Conservation (phyloP, 2,797 vertebrate genomes). For the Phoxinus dragarum region DNA sequence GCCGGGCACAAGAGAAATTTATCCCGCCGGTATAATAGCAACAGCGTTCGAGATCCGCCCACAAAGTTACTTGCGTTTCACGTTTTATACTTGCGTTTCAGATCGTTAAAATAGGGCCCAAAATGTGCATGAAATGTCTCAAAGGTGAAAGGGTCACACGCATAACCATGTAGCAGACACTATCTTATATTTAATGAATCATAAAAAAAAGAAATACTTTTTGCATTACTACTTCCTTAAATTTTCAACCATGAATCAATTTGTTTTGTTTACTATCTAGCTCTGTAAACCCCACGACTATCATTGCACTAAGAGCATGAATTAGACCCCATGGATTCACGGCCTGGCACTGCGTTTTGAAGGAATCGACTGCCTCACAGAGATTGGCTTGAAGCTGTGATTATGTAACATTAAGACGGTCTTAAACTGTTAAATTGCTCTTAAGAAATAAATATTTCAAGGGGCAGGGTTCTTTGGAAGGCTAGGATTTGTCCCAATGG, state of each 20-base stretch:
- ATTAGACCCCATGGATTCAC: conserved; percentile 16
- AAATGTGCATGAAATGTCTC: neutral
- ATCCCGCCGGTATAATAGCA: too few relatives aligned
- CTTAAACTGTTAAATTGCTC: conserved; percentile 60
- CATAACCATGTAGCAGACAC: neutral
- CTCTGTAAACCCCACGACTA: neutral
- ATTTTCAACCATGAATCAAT: neutral
- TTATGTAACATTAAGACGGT: conserved; percentile 50
- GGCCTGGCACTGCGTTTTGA: conserved; percentile 21
- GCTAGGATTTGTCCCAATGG: conserved; percentile 55
- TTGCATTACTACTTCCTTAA: neutral
- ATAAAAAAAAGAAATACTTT: neutral
- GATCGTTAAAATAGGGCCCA: too few relatives aligned
- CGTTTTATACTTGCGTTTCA: too few relatives aligned
- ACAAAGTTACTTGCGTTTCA: too few relatives aligned
- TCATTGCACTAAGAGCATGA: conserved; percentile 32
- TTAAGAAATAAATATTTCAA: conserved; percentile 59
- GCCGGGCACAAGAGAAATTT: too few relatives aligned
- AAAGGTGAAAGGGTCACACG: neutral
- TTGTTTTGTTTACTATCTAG: neutral
- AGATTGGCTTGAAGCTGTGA: conserved; percentile 14
- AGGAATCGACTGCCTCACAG: conserved; percentile 21
- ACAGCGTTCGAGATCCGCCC: too few relatives aligned
- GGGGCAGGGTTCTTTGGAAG: conserved; percentile 48
- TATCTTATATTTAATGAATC: neutral